Base-by-base conservation (phyloP, 2,113 vertebrate genomes). In the Crotophaga sulcirostris region DNA sequence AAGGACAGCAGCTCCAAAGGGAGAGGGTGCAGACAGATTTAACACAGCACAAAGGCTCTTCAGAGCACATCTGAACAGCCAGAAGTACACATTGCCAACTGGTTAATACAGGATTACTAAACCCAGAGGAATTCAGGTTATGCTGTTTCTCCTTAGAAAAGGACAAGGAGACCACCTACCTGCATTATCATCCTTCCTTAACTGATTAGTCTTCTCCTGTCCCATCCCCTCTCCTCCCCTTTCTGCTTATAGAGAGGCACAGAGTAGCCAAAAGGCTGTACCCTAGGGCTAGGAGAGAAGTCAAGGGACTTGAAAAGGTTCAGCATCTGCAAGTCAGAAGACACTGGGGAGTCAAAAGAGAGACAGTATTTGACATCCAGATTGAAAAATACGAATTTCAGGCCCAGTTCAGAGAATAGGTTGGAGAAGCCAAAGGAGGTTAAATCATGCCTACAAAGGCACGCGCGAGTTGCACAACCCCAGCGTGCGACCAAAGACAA, bases 111-210 rank as follows among this genome's bases (percentile, higher is more conserved):
- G 51, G 28, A 20, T 54, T 40, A 34, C 6, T 66, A 25, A 45
- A 54, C 3, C 8, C 29, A 45, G n/a, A 13, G 58, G 75, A 75
- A 47, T 19, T 38, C 29, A 34, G 36, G 58, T 29, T 26, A 33
- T 1, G 17, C 1, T 23, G 5, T n/a, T 70, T 47, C 25, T 52
- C 73, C 24, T 55, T 4, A 29, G 23, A 44, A 76, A 77, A 29
- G 16, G 67, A n/a, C 25, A 34, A 14, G 17, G 34, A 29, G 29
- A 45, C 7, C 36, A 18, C 21, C 13, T 3, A 19, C 14, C 38
- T 47, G 45, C 2, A 0, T 0, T 25, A 29, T 1, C 11, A 38
- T 2, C 59, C 52, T 54, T 66, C 63, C 42, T 54, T 54, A n/a
- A 13, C 44, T 5, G 2, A 23, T 13, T 14, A 40, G 26, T 4